Percentiles rank a stretch among this genome's conserved stretches.
These are phyloP conservation scores for Pheucticus melanocephalus DNA, from an alignment of 2,113 vertebrate species.

Conservation along the genomic window DNA sequence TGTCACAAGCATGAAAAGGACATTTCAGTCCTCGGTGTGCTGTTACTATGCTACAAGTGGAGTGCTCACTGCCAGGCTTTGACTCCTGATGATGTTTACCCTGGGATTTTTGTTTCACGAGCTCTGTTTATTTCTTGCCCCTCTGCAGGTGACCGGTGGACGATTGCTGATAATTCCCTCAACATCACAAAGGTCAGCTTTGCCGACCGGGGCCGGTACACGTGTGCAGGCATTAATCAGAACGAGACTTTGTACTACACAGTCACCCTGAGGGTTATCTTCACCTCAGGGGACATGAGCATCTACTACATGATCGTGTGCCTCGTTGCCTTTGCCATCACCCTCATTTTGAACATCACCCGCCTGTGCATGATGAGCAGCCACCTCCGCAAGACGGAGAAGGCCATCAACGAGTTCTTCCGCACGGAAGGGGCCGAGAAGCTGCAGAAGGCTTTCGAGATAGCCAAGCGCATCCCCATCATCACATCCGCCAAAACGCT, in stretches of 20 bases:
- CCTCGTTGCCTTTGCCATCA: conserved; percentile 88
- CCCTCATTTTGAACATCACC: conserved; percentile 87
- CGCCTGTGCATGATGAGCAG: conserved; percentile 93
- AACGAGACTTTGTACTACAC: conserved; percentile 75
- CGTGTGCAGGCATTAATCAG: conserved; percentile 66
- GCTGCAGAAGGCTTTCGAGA: conserved; percentile 93
- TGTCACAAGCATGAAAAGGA: background rate
- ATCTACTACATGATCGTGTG: conserved; percentile 90
- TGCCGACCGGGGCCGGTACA: conserved; percentile 89
- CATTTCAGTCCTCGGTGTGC: background rate
- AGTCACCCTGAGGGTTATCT: conserved; percentile 85
- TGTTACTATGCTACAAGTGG: background rate
- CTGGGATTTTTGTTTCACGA: background rate
- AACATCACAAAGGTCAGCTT: conserved; percentile 89
- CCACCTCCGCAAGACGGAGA: conserved; percentile 91
- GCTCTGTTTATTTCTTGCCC: conserved; percentile 21
- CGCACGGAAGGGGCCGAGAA: conserved; percentile 91
- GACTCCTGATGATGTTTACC: background rate
- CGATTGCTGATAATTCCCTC: conserved; percentile 75
- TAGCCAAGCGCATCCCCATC: conserved; percentile 94
- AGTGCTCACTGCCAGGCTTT: background rate
- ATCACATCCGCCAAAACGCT: conserved; percentile 89
- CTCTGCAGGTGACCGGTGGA: conserved; percentile 82
- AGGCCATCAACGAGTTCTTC: conserved; percentile 96
- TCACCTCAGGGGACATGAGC: conserved; percentile 87